These are phyloP conservation scores for Lepisosteus oculatus DNA, from an alignment of 2,113 vertebrate genomes.

Conservation along the genomic window DNA sequence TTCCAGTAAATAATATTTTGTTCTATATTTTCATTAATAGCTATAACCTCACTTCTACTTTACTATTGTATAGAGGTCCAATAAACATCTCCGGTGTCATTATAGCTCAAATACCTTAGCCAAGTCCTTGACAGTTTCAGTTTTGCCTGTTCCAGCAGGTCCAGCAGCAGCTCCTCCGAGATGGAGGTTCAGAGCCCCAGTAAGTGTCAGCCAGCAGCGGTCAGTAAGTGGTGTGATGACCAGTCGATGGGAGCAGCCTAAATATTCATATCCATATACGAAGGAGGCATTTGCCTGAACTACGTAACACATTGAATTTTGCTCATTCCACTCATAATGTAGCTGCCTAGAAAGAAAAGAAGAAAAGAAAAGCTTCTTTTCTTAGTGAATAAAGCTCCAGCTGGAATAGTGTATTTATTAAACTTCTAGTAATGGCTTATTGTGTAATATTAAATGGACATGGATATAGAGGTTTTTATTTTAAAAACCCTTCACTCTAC, in stretches of 20 bases:
- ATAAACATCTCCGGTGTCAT: not conserved
- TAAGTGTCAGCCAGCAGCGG: constrained; percentile 59
- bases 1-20: too few relatives aligned
- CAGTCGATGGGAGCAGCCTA: constrained; percentile 56
- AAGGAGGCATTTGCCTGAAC: constrained; percentile 52
- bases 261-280: constrained; percentile 60
- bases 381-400: too few relatives aligned
- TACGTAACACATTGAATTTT: constrained; percentile 49
- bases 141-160: constrained; percentile 57
- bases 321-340: constrained; percentile 57
- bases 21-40: too few relatives aligned
- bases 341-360: constrained; percentile 45
- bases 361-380: too few relatives aligned
- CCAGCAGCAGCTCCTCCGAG: constrained; percentile 55
- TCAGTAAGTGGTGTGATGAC: constrained; percentile 61
- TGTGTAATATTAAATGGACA: not conserved
- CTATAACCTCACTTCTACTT: not conserved
- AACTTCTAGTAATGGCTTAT: not conserved
- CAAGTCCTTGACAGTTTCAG: constrained; percentile 57
- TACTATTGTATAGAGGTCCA: not conserved
- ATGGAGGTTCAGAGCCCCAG: constrained; percentile 46
- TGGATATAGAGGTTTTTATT: not conserved
- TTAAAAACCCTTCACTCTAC: too few relatives aligned
- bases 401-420: not conserved
- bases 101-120: constrained; percentile 46